Evolutionary conservation across 2,113 vertebrate species (phyloP).

Genomic region (Nannobrachium achirus): DNA sequence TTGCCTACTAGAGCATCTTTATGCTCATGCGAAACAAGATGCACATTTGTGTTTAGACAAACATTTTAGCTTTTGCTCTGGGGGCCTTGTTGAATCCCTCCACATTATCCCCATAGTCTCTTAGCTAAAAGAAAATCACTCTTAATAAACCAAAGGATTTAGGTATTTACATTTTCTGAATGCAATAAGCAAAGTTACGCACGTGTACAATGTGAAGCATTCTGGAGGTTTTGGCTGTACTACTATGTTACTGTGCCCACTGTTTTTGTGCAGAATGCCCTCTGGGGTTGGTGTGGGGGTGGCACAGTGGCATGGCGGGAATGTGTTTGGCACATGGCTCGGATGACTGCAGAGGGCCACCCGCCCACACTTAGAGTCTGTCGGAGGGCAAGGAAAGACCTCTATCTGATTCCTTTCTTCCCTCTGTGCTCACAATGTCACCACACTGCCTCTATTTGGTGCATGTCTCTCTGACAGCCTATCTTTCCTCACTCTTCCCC

Average conservation of each 20-base stretch:
- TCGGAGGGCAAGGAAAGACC: conserved; percentile 48
- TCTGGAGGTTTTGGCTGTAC: conserved; percentile 27
- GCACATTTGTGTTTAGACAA: too few species aligned
- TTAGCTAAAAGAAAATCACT: too few species aligned
- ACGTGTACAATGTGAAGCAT: conserved; percentile 36
- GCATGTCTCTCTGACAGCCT: conserved; percentile 13
- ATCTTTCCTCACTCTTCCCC: not conserved
- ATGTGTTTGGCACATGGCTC: conserved; percentile 65
- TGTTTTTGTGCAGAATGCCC: conserved; percentile 61
- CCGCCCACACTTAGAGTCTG: conserved; percentile 56
- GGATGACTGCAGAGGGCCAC: conserved; percentile 59
- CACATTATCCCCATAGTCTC: too few species aligned
- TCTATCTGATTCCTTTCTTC: conserved; percentile 35
- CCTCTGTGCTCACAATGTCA: conserved; percentile 29
- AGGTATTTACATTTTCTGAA: not conserved
- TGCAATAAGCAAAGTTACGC: not conserved
- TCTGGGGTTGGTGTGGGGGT: conserved; percentile 61
- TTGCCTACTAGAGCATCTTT: too few species aligned
- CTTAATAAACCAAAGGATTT: too few species aligned
- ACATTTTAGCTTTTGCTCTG: too few species aligned
- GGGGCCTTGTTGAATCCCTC: too few species aligned
- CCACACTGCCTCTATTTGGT: conserved; percentile 28
- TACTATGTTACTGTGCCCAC: conserved; percentile 24
- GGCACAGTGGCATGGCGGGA: conserved; percentile 61
- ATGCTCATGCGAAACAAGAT: too few species aligned